A percentile compares a stretch with the other conserved stretches of the same genome.
phyloP scores from a whole-genome alignment of 2,888 invertebrate genomes.

The Ischnura elegans region DNA sequence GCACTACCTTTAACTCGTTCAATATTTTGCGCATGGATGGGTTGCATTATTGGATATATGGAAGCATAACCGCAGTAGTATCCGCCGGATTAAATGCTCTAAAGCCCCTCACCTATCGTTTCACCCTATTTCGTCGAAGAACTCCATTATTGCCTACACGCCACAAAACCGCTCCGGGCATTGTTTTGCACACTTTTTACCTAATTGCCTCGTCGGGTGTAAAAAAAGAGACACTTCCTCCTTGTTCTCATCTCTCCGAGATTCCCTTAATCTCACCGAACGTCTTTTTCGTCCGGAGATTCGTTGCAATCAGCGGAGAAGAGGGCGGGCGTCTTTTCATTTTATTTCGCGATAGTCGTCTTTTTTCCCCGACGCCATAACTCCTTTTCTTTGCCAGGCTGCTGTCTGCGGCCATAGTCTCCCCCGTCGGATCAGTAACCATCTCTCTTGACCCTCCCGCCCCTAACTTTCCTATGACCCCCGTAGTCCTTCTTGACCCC shows the following conservation, averaged over 20 bases:
- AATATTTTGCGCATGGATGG: not conserved
- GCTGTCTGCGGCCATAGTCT: not conserved
- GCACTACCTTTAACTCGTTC: not conserved
- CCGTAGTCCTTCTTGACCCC: not conserved
- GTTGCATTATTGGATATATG: not conserved
- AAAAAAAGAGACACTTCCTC: not conserved
- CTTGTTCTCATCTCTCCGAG: not conserved
- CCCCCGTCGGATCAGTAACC: not conserved
- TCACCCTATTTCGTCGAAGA: not conserved
- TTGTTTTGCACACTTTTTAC: not conserved
- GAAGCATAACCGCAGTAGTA: not conserved
- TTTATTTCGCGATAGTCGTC: not conserved
- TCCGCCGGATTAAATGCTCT: not conserved
- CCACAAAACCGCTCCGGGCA: not conserved
- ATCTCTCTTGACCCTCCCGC: not conserved
- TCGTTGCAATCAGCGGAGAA: not conserved
- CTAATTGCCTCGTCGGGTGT: not conserved
- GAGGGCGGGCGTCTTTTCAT: not conserved
- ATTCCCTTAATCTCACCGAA: not conserved
- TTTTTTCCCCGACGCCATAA: not conserved
- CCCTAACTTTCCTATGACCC: not conserved
- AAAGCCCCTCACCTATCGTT: not conserved
- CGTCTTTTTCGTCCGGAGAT: not conserved
- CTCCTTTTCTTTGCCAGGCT: not conserved
- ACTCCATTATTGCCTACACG: not conserved